Conservation (phyloP, 37 sponge, comb jelly and placozoan genomes). For the Bolinopsis microptera region DNA sequence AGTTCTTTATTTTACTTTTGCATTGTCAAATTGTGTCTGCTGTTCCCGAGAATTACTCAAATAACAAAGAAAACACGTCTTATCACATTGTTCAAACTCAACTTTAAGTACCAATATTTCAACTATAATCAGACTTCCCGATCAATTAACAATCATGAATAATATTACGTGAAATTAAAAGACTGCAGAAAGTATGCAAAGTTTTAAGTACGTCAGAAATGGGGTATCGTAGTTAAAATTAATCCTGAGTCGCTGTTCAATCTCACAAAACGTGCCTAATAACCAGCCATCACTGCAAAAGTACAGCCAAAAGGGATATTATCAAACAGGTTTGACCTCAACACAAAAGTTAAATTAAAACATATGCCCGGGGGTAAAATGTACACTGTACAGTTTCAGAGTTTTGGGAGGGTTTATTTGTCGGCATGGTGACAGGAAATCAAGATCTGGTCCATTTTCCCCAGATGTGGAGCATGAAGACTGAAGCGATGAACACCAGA, state of each 20-base stretch:
- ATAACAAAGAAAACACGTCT: neutral
- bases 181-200: neutral
- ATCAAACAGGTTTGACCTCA: neutral
- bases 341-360: neutral
- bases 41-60: neutral
- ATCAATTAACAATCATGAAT: neutral
- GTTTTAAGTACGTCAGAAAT: neutral
- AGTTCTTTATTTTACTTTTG: neutral
- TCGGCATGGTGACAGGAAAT: neutral
- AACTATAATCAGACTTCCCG: neutral
- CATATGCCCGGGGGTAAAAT: neutral
- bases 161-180: neutral
- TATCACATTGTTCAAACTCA: neutral
- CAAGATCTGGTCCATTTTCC: slow-evolving; percentile 87
- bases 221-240: too few relatives aligned
- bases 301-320: too few relatives aligned
- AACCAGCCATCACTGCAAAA: too few relatives aligned
- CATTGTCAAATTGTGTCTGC: neutral
- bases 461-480: slow-evolving; percentile 97
- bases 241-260: too few relatives aligned
- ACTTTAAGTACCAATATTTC: neutral
- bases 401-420: neutral
- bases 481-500: slow-evolving; percentile 85
- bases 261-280: too few relatives aligned
- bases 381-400: neutral